Evolutionary conservation across 2,113 vertebrate species (phyloP), one percentile per base, ranked within the genome.

Genomic region (Bambusicola thoracicus): DNA sequence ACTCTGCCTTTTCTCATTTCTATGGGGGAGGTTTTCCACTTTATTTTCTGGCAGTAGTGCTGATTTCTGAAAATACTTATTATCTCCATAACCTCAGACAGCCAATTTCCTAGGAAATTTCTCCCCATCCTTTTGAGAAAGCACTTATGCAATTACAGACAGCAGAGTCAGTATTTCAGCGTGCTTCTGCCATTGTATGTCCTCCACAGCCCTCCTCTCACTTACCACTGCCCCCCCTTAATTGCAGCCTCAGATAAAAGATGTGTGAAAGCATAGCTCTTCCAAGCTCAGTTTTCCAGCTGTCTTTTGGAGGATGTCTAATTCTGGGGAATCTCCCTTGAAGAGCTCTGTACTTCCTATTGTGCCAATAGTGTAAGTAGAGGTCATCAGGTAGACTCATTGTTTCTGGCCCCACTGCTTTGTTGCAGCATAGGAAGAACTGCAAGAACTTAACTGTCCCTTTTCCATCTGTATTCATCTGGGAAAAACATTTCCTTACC

Each of bases 51-150:
- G 68, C 81, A 83, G 43, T 17, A 32, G 17, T 46, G 72, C 38
- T 32, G 36, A 65, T 87, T 95, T 70, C 85, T 89, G 73, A 85
- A 91, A 93, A 94, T 18, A 77, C 59, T 70, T 80, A 21, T 67
- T 46, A 40, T 81, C 65, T 83, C 62, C 0, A 2, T 51, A 85
- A 70, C 65, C 59, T 80, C 68, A 95, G 65, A 25, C 6, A 65
- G 34, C 25, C 46, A 51, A 44, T 81, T 89, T 91, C 85, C 72
- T 46, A 27, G 18, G 51, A 61, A 56, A 20, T 68, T 29, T 75
- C 65, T 95, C 61, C 32, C 25, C 49, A 22, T 51, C 29, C 27
- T 74, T 91, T 65, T 81, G 91, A 79, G 85, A 74, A 85, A 51
- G 41, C 4, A 2, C 46, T 92, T 46, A 27, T 21, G 55, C 43